phyloP scores from a whole-genome alignment of 2,113 vertebrate genomes.

The Junco hyemalis region DNA sequence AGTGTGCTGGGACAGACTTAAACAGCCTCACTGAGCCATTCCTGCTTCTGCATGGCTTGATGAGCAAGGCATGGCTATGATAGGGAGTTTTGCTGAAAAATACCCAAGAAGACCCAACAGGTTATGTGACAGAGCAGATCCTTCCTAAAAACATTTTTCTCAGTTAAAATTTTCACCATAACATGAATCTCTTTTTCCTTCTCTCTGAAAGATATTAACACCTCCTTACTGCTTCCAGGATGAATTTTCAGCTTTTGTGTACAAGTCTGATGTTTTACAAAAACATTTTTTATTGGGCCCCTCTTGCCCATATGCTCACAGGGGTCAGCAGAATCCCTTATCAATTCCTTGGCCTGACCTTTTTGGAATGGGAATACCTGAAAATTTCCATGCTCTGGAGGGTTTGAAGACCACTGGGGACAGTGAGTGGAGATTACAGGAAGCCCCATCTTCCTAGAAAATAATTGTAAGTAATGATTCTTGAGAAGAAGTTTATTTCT shows the following conservation, averaged over 20 bases:
- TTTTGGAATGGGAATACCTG: not conserved
- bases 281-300: not conserved
- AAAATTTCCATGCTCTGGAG: not conserved
- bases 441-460: not conserved
- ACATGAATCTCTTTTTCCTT: not conserved
- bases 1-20: not conserved
- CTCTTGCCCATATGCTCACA: fast-evolving
- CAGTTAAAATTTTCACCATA: not conserved
- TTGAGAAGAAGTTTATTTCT: not conserved
- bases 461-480: not conserved
- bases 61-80: not conserved
- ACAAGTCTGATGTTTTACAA: not conserved
- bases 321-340: not conserved
- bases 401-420: not conserved
- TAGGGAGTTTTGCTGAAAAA: not conserved
- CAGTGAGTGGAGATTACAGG: not conserved
- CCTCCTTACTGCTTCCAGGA: not conserved
- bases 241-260: not conserved
- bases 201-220: not conserved
- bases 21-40: not conserved
- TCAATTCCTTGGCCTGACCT: not conserved
- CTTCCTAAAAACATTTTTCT: not conserved
- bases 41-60: not conserved
- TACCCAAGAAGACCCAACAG: not conserved
- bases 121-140: not conserved